These are phyloP conservation scores for Drosophila ambigua DNA, from an alignment of 1,140 invertebrate genomes.

Conservation along the genomic window DNA sequence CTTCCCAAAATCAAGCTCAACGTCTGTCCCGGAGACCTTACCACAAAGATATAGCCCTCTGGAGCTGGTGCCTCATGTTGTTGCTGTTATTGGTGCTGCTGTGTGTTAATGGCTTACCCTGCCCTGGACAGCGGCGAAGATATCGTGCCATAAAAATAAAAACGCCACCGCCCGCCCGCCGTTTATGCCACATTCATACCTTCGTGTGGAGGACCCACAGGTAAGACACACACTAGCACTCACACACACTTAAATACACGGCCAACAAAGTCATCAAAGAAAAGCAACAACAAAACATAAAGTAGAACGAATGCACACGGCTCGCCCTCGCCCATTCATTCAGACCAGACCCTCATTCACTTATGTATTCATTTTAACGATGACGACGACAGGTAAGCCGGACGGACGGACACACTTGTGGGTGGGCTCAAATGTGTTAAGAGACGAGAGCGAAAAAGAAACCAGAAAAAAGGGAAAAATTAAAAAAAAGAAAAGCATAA, in stretches of 20 bases:
- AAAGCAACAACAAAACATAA: conserved; percentile 36
- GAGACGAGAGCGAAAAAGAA: conserved; percentile 34
- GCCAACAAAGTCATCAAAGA: conserved; percentile 67
- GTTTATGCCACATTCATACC: conserved; percentile 27
- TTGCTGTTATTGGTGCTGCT: conserved; percentile 37
- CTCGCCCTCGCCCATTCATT: conserved; percentile 70
- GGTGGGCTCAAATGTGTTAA: conserved; percentile 70
- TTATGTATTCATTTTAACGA: conserved; percentile 64
- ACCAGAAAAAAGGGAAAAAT: conserved; percentile 3
- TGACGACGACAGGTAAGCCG: conserved; percentile 49
- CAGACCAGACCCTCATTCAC: conserved; percentile 40
- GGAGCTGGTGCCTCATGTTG: conserved; percentile 4
- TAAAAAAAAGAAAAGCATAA: not conserved
- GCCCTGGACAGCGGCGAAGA: conserved; percentile 4
- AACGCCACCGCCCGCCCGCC: conserved; percentile 54
- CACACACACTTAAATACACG: conserved; percentile 21
- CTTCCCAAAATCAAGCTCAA: conserved; percentile 19
- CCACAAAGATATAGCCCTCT: conserved; percentile 37
- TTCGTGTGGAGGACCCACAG: conserved; percentile 48
- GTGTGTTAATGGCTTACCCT: conserved; percentile 47
- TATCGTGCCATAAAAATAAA: conserved; percentile 78
- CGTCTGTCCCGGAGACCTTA: conserved; percentile 30
- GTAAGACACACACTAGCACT: conserved; percentile 52
- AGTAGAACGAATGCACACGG: conserved; percentile 62
- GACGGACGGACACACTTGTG: conserved; percentile 60